These are phyloP conservation scores for Antrozous pallidus DNA, from an alignment of 2,797 vertebrate species.

Conservation along the genomic window DNA sequence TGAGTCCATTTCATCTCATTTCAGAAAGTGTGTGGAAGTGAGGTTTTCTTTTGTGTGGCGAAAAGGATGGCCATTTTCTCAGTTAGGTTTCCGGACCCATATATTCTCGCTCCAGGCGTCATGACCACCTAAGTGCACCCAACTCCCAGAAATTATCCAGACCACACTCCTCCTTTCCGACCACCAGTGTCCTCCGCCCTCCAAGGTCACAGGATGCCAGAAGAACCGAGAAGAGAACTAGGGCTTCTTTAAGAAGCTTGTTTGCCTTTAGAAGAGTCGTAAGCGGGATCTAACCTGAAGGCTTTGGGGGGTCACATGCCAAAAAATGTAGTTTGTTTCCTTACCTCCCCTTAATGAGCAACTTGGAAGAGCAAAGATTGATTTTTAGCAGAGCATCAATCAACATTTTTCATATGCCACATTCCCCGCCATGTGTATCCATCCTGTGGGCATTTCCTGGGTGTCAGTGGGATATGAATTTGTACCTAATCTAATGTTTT, in stretches of 20 bases:
- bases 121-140: neutral
- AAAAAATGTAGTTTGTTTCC: slow-evolving; percentile 65
- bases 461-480: neutral
- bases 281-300: slow-evolving; percentile 44
- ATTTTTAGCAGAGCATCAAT: slow-evolving; percentile 67
- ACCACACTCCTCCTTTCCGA: neutral
- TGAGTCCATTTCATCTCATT: neutral
- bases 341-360: slow-evolving; percentile 63
- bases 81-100: neutral
- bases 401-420: neutral
- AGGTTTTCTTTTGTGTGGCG: neutral
- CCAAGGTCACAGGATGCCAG: neutral
- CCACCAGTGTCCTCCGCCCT: neutral
- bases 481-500: slow-evolving; percentile 41
- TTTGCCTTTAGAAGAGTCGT: slow-evolving; percentile 17
- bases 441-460: neutral
- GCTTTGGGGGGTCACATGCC: slow-evolving; percentile 35
- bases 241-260: slow-evolving; percentile 9
- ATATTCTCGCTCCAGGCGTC: neutral
- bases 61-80: neutral
- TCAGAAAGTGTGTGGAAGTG: neutral
- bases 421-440: neutral
- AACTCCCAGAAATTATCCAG: neutral
- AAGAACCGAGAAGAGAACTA: neutral
- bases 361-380: slow-evolving; percentile 58